phyloP scores from a whole-genome alignment of 2,113 vertebrate genomes.

The Myrmecophaga tridactyla region DNA sequence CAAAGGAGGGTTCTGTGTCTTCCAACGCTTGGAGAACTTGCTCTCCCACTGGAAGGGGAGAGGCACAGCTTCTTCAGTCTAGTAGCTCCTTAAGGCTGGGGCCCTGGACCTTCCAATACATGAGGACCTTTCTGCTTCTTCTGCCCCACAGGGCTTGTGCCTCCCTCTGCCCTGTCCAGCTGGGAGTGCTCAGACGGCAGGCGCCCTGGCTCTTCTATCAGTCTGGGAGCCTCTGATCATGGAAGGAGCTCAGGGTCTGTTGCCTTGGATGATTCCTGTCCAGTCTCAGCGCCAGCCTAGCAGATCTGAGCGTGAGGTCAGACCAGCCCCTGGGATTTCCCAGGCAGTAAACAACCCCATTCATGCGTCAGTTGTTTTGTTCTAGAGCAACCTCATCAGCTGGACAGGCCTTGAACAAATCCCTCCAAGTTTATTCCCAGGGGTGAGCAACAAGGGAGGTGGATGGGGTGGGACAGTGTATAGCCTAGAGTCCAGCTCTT shows the following conservation, averaged over 20 bases:
- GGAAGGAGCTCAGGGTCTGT: not conserved
- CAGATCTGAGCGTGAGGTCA: not conserved
- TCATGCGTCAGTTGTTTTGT: conserved; percentile 66
- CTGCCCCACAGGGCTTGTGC: rapidly evolving
- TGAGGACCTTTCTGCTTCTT: not conserved
- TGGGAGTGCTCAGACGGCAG: not conserved
- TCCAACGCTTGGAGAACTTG: not conserved
- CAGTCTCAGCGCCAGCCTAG: not conserved
- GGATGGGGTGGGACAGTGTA: not conserved
- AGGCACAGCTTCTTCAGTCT: too few relatives aligned
- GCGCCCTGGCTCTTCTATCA: not conserved
- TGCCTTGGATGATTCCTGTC: not conserved
- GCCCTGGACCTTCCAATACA: not conserved
- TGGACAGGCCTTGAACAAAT: conserved; percentile 16
- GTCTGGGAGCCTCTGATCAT: not conserved
- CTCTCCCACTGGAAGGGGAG: not conserved
- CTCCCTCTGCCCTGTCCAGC: not conserved
- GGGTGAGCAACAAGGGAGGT: not conserved
- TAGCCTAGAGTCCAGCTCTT: not conserved
- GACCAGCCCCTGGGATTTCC: conserved; percentile 30
- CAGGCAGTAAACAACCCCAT: conserved; percentile 61
- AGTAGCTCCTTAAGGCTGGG: not conserved
- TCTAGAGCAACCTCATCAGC: conserved; percentile 37
- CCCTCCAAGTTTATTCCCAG: conserved; percentile 18
- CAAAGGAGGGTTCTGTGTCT: not conserved